Base-by-base conservation (phyloP, 2,888 invertebrate genomes). In the Galeruca laticollis region DNA sequence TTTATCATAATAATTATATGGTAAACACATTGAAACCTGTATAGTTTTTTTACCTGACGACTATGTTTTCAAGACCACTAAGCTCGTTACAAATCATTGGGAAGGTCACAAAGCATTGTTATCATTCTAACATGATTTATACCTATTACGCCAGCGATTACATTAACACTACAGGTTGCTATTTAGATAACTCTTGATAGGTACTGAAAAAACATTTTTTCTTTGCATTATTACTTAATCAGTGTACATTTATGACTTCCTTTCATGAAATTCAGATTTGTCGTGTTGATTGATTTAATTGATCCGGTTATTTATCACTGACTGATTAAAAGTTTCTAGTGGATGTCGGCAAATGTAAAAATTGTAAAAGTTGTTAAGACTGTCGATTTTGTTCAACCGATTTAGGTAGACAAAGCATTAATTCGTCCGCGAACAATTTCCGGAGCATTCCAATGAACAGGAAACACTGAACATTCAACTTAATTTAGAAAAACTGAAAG, bases 101-200 rank as follows among this genome's bases (percentile, higher is more conserved):
- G 75, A 77, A 76, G 77, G 75, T 76, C 76, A 73, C 70, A 70
- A 71, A 64, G 72, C 57, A 76, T 76, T 77, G 75, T 77, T 76
- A 74, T 76, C 76, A 73, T 72, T 47, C 31, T 49, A 66, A 59
- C 51, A 47, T 66, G 59, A 59, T 59, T 65, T 15, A n/a, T 57
- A 59, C 54, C 63, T 54, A 51, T 66, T 59, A 66, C 54, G 66
- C 33, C 20, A 57, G 2, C n/a, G 18, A 57, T 35, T 33, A 52
- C 21, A 52, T 52, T 18, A 52, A 26, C 21, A 5, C 21, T 11
- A 26, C 56, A 57, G 18, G 56, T 57, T 57, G 10, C 35, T 18
- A 35, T 57, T 52, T 57, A 57, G 56, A 57, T 57, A 18, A 35
- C 33, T 33, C 11, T 57, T 10, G 18, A n/a, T 35, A 57, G 13